These are phyloP conservation scores for Grammomys dolichurus DNA, from an alignment of 2,113 vertebrate genomes.

Conservation along the genomic window DNA sequence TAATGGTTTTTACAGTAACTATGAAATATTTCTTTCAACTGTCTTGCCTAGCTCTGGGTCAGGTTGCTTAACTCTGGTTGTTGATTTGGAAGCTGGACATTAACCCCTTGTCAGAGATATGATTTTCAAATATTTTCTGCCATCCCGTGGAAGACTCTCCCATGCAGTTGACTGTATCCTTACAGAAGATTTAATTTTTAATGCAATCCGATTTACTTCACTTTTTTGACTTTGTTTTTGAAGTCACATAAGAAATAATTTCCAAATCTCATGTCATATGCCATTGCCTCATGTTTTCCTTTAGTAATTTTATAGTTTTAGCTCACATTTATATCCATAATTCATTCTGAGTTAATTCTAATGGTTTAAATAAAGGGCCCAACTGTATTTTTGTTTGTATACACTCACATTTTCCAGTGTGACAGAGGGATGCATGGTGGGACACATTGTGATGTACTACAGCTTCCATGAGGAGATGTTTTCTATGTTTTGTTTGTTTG, in stretches of 20 bases:
- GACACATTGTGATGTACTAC: no score
- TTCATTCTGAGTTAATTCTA: background rate
- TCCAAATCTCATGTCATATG: background rate
- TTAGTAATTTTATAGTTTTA: background rate
- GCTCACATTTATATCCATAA: background rate
- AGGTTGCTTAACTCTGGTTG: background rate
- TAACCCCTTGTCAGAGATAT: background rate
- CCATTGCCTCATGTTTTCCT: background rate
- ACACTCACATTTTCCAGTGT: background rate
- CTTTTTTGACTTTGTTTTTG: background rate
- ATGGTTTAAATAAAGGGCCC: background rate
- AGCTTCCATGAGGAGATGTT: no score
- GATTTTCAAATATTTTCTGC: constrained; percentile 32
- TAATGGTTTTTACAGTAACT: background rate
- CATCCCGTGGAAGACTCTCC: background rate
- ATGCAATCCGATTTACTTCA: background rate
- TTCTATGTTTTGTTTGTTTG: no score
- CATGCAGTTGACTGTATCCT: background rate
- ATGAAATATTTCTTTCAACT: background rate
- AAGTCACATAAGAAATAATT: background rate
- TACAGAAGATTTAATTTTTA: background rate
- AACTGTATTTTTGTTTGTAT: background rate
- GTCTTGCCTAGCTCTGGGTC: background rate
- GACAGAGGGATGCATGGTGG: no score
- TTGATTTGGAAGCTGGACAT: background rate